Percentiles rank a stretch among this genome's conserved stretches.
phyloP scores from a whole-genome alignment of 2,888 invertebrate species.

The Teinopalpus imperialis region DNA sequence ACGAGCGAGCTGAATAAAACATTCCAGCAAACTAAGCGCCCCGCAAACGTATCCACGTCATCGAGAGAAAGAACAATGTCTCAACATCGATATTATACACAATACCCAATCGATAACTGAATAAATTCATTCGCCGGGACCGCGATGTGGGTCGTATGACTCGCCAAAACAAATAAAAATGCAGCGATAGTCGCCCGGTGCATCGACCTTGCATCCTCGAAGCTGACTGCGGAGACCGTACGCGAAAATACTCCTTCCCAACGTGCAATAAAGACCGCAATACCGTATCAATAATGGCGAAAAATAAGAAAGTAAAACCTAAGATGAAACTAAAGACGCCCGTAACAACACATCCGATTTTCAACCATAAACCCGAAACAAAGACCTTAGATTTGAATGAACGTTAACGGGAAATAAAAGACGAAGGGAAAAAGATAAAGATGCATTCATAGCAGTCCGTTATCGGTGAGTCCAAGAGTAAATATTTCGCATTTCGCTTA shows the following conservation, averaged over 20 bases:
- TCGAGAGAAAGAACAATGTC: constrained; percentile 37
- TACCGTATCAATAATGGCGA: constrained; percentile 44
- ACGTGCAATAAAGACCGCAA: constrained; percentile 47
- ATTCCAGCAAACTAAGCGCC: constrained; percentile 5
- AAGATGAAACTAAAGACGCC: constrained; percentile 78
- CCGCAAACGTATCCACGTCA: constrained; percentile 12
- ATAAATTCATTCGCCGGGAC: constrained; percentile 75
- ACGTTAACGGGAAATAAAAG: constrained; percentile 40
- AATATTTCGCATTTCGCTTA: constrained; percentile 75
- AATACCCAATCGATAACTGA: constrained; percentile 76
- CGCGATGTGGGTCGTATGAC: constrained; percentile 77
- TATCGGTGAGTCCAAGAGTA: constrained; percentile 69
- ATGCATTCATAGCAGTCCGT: constrained; percentile 69
- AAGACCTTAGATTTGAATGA: constrained; percentile 30
- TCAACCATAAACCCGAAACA: constrained; percentile 43
- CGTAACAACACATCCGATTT: constrained; percentile 40
- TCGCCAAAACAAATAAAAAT: constrained; percentile 80
- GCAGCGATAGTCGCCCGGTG: constrained; percentile 72
- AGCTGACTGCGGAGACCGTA: constrained; percentile 34
- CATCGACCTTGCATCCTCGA: constrained; percentile 75
- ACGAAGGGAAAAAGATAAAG: constrained; percentile 63
- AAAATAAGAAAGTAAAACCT: constrained; percentile 77
- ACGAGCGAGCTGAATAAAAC: constrained; percentile 14
- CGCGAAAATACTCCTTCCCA: constrained; percentile 43
- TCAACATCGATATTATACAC: constrained; percentile 65